phyloP scores from a whole-genome alignment of 2,888 invertebrate genomes.

The Cheilosia soror region DNA sequence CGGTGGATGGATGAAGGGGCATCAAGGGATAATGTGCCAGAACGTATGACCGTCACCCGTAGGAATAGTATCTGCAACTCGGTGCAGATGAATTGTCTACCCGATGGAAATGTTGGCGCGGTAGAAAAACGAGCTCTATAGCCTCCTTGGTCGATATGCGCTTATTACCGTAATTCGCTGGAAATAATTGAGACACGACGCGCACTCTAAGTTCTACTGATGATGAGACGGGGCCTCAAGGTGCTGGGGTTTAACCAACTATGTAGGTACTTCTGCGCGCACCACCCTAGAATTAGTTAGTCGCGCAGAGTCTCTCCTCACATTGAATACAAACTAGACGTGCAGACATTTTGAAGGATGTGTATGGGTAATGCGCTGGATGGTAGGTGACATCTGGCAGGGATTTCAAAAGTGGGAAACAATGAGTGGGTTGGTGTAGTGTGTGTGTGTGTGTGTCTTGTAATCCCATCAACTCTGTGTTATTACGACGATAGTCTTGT shows the following conservation, averaged over 20 bases:
- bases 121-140: constrained; percentile 1
- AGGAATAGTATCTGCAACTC: constrained; percentile 3
- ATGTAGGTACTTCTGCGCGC: background rate
- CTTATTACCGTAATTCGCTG: constrained; percentile 76
- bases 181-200: constrained; percentile 76
- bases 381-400: constrained; percentile 73
- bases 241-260: constrained; percentile 18
- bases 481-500: constrained; percentile 55
- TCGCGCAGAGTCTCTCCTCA: constrained; percentile 21
- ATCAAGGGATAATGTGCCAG: constrained; percentile 45
- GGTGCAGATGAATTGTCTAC: constrained; percentile 40
- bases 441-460: constrained; percentile 24
- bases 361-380: constrained; percentile 58
- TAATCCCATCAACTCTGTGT: constrained; percentile 61
- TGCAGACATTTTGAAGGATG: constrained; percentile 74
- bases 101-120: constrained; percentile 15
- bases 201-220: constrained; percentile 62
- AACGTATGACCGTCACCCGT: constrained; percentile 60
- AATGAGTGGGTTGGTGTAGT: constrained; percentile 60
- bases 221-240: background rate
- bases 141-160: constrained; percentile 70
- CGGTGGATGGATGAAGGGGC: background rate
- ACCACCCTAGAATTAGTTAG: constrained; percentile 36
- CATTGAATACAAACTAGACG: constrained; percentile 69
- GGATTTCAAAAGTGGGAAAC: constrained; percentile 69